Base-by-base conservation (phyloP, 2,113 vertebrate genomes). In the Opisthocomus hoazin region DNA sequence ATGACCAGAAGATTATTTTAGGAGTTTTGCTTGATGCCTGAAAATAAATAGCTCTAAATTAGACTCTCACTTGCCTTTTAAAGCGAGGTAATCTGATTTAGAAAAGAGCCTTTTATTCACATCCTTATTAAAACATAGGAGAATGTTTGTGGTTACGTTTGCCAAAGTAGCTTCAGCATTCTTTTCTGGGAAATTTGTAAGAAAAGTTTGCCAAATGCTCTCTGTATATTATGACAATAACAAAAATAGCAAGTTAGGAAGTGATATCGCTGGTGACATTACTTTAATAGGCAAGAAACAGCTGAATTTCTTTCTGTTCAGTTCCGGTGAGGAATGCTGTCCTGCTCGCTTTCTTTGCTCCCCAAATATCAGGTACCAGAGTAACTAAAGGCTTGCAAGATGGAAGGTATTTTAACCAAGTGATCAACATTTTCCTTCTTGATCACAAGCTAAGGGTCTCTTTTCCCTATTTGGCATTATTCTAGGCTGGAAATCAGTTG, bases 41-140 rank as follows among this genome's bases (percentile, higher is more conserved):
- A 71, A 89, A 87, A 68, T n/a, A 74, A 66, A 39, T 75, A 77
- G 45, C 64, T 95, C 43, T 53, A 66, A 78, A 57, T 90, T 74
- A 43, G 69, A 57, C n/a, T 70, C 3, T 2, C 10, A 15, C 60
- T 89, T 84, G 56, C 77, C 36, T 92, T 96, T 96, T 84, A 82
- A 93, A 94, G 66, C 11, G 27, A 92, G 87, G 61, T n/a, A 24
- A n/a, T 83, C 2, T 5, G 53, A 58, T 78, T 73, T 80, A 88
- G 75, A 81, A 64, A 87, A 66, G 15, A 96, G 20, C 48, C 50
- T 84, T 93, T 83, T 90, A 82, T 93, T 93, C 73, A 90, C 84
- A 82, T 36, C 77, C 70, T 41, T 79, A 56, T 90, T 73, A 94
- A 96, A 96, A 84, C 45, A 71, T 30, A 76, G 5, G 10, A 63